Conservation (phyloP, 1,140 invertebrate species). For the Drosophila fuyamai region DNA sequence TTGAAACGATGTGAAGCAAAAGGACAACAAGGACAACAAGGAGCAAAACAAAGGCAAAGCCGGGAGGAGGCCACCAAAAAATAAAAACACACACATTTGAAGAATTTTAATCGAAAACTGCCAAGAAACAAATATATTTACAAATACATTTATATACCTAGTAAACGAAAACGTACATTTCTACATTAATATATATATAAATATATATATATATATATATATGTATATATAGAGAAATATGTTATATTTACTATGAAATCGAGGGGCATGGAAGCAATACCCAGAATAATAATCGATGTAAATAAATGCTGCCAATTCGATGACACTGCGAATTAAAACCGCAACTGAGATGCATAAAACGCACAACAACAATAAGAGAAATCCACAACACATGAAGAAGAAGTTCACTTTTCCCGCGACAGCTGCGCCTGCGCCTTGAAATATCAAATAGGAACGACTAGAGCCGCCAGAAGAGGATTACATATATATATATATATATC, state of each 20-base stretch:
- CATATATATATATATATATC: slow-evolving; percentile 1
- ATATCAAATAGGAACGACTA: not conserved
- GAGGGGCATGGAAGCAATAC: slow-evolving; percentile 5
- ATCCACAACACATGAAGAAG: slow-evolving; percentile 13
- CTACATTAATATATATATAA: slow-evolving; percentile 44
- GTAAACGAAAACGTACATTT: slow-evolving; percentile 22
- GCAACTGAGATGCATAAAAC: slow-evolving; percentile 55
- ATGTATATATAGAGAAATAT: slow-evolving; percentile 23
- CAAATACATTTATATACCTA: slow-evolving; percentile 55
- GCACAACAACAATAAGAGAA: slow-evolving; percentile 49
- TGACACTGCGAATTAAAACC: slow-evolving; percentile 38
- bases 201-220: slow-evolving; percentile 34
- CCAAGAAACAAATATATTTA: slow-evolving; percentile 62
- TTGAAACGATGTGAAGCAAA: slow-evolving; percentile 27
- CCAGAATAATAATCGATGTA: slow-evolving; percentile 69
- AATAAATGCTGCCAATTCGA: slow-evolving; percentile 75
- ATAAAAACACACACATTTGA: slow-evolving; percentile 51
- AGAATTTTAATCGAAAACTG: slow-evolving; percentile 82
- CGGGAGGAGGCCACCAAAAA: slow-evolving; percentile 36
- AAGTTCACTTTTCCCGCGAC: slow-evolving; percentile 10
- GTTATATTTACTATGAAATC: slow-evolving; percentile 18
- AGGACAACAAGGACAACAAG: slow-evolving; percentile 28
- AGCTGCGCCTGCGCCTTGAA: slow-evolving; percentile 43
- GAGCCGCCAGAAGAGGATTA: slow-evolving; percentile 2
- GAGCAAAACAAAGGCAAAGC: slow-evolving; percentile 26